Base-by-base conservation (phyloP, 2,113 vertebrate genomes). In the Centropus bengalensis region DNA sequence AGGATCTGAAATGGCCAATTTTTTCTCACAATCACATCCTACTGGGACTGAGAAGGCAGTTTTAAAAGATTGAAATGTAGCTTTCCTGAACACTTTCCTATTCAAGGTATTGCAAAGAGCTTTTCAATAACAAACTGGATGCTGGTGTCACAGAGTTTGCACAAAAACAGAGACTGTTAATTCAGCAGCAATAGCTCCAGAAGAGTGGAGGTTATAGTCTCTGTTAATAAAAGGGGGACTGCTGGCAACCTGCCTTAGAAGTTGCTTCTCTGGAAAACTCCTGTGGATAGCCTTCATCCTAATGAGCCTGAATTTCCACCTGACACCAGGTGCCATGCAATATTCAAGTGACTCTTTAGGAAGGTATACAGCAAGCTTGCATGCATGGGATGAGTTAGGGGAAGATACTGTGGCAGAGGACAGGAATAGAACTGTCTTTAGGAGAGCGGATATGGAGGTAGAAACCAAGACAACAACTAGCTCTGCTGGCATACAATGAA, bases 51-150 rank as follows among this genome's bases (percentile, higher is more conserved):
- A 86, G 44, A 88, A 91, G 88, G 13, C 54, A 81, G 44, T 33
- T 96, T 47, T 40, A 68, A 69, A 87, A 91, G 36, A 55, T 22
- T 89, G 81, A 86, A 94, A 95, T 85, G 47, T 87, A 66, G 4
- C 45, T 95, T 92, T 94, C 62, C 83, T 69, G 42, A n/a, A n/a
- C 14, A 76, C 28, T 89, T 89, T 87, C 14, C 10, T 91, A 56
- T 87, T 93, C 74, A 76, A 92, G 54, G 27, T 59, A 93, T 69
- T 86, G 60, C 66, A 92, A 91, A 79, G 70, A 88, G 33, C 10
- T 92, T 91, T 94, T 84, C 70, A 87, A n/a, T 86, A 89, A 67
- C 47, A 85, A 93, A 28, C 52, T 92, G 63, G 33, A 91, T 91
- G 62, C 45, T 89, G 23, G 26, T 87, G 74, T 28, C 84, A 36